Conservation (phyloP, 2,797 vertebrate genomes). For the Schizopygopsis malacanthus region DNA sequence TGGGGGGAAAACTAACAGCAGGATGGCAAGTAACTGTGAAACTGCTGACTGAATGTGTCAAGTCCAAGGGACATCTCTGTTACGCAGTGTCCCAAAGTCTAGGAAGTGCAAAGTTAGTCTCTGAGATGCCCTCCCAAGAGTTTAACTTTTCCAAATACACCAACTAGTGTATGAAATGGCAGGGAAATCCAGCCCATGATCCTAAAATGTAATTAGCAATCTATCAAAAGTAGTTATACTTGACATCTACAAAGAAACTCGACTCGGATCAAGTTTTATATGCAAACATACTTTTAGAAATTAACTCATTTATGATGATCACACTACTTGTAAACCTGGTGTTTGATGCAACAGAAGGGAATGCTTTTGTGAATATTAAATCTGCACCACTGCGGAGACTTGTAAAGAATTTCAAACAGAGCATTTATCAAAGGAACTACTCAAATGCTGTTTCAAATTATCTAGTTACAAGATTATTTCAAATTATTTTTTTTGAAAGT, state of each 20-base stretch:
- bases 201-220: neutral
- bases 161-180: neutral
- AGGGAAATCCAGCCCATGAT: neutral
- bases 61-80: constrained; percentile 23
- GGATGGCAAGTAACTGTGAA: constrained; percentile 26
- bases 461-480: constrained; percentile 1
- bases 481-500: constrained; percentile 2
- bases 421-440: constrained; percentile 29
- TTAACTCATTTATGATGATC: neutral
- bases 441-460: constrained; percentile 8
- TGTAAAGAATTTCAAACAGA: neutral
- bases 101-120: constrained; percentile 9
- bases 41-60: constrained; percentile 26
- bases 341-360: neutral
- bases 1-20: constrained; percentile 36
- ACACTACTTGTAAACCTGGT: constrained; percentile 16
- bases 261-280: neutral
- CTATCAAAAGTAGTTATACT: neutral
- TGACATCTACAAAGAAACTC: constrained; percentile 7
- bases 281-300: neutral
- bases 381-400: neutral
- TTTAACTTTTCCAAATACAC: neutral
- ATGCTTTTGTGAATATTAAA: constrained; percentile 23
- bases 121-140: neutral
- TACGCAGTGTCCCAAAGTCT: constrained; percentile 13